A percentile compares a stretch with the other conserved stretches of the same genome.
Conservation (phyloP, 2,888 invertebrate species). For the Phaedon cochleariae region DNA sequence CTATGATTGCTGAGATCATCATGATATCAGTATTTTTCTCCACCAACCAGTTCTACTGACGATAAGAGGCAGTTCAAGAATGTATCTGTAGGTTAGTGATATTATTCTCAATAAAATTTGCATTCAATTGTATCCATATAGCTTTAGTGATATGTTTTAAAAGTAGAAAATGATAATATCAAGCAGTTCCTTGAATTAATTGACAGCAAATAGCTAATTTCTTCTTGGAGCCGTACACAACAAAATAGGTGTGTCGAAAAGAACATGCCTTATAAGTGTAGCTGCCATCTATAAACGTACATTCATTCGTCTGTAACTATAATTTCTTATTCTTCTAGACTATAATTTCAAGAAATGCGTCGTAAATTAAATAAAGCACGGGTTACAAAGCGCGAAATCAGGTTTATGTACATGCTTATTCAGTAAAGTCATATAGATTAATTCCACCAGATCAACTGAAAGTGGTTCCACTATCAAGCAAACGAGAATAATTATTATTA, state of each 20-base stretch:
- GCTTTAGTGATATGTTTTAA: too few relatives aligned
- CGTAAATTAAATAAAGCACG: conserved; percentile 33
- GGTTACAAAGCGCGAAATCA: conserved; percentile 35
- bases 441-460: conserved; percentile 43
- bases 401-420: conserved; percentile 46
- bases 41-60: too few relatives aligned
- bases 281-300: conserved; percentile 34
- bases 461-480: conserved; percentile 44
- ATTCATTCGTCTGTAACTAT: conserved; percentile 25
- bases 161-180: too few relatives aligned
- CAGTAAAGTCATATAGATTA: conserved; percentile 47
- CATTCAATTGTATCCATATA: too few relatives aligned
- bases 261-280: conserved; percentile 36
- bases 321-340: conserved; percentile 21
- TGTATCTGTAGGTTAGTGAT: too few relatives aligned
- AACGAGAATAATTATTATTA: too few relatives aligned
- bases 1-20: too few relatives aligned
- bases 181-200: too few relatives aligned
- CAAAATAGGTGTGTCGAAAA: conserved; percentile 37
- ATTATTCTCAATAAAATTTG: too few relatives aligned
- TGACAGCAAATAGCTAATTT: too few relatives aligned
- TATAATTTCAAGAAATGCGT: conserved; percentile 28
- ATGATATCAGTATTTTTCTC: too few relatives aligned
- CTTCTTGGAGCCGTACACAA: conserved; percentile 31
- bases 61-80: too few relatives aligned